Evolutionary conservation across 2,113 vertebrate species (phyloP), one percentile per base, ranked within the genome.

Genomic region (Leiothrix lutea): DNA sequence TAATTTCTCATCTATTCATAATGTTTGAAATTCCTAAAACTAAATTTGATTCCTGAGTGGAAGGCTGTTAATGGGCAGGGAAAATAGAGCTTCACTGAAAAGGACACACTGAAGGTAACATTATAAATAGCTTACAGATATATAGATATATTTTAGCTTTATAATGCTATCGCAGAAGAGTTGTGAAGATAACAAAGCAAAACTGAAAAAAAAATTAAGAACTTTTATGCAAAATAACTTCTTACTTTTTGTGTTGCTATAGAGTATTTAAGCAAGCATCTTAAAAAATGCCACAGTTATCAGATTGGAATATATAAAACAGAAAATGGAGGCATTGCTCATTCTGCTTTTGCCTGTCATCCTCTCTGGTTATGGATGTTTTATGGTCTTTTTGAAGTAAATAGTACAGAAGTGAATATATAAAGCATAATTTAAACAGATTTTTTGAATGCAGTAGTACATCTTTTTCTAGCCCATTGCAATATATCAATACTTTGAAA

Each of bases 21-120:
- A 88, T 56, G 60, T 81, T 94, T 94, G 77, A 88, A 33, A 66
- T 95, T 93, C 95, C 65, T 86, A 73, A 95, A 80, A 71, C 23
- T n/a, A 77, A 80, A 13, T 26, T 96, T 80, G 47, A 20, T 88
- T 92, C 83, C 48, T 44, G 67, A 81, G 23, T 51, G 47, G 23
- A 50, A 91, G n/a, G 36, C 23, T 86, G 60, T 56, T 77, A 92
- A 28, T 53, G 48, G 22, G 10, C 17, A 90, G 20, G 42, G 40
- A 53, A 92, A 94, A 89, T 45, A 9, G 42, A n/a, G 75, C 50
- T 95, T 53, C 20, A 47, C 48, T 56, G 50, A 73, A 94, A 85
- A 87, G 29, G 5, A 86, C 4, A 45, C 42, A 53, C 11, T 56
- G 24, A 85, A 86, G 40, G 23, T 56, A 86, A 26, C 22, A 80